Evolutionary conservation across 2,113 vertebrate species (phyloP), one percentile per base, ranked within the genome.

Genomic region (Engraulis encrasicolus): DNA sequence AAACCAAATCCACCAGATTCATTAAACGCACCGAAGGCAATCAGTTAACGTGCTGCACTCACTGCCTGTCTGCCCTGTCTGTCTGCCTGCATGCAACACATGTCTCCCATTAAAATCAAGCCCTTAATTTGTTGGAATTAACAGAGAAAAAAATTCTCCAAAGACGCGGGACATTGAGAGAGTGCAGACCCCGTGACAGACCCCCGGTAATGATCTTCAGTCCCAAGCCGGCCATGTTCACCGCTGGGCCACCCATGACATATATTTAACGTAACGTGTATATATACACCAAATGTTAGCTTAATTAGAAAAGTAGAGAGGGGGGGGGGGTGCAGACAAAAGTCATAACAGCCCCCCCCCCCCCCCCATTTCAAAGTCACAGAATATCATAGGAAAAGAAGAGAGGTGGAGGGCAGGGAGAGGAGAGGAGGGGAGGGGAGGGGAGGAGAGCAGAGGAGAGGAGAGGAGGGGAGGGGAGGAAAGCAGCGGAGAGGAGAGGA

Each of bases 281-380:
- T 87, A 90, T 87, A 89, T n/a, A n/a, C n/a, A n/a, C n/a, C n/a
- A n/a, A n/a, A 86, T 86, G 87, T 91, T 83, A 78, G 80, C 89
- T 82, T 91, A 90, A 93, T 92, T 92, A 90, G 90, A 94, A 92
- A 91, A 91, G 86, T 91, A 92, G 79, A 89, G 58, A 79, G 88
- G 23, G 61, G 90, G 88, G 90, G 89, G 61, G 61, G 90, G 88
- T 91, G 88, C 80, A 45, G 80, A 80, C 17, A 85, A 34, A 89
- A 87, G 81, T 88, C 78, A 82, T 88, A 90, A 88, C 82, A 58
- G 66, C 90, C 90, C 36, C 40, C 40, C 40, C 40, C 40, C 40
- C 40, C 40, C 40, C 40, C 61, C 78, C n/a, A 31, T 77, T 80
- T 85, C 48, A 83, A 77, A 81, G n/a, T 27, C 58, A 89, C 81